Percentiles rank a stretch among this genome's conserved stretches.
phyloP scores from a whole-genome alignment of 2,888 invertebrate species.

The Gibbula magus region DNA sequence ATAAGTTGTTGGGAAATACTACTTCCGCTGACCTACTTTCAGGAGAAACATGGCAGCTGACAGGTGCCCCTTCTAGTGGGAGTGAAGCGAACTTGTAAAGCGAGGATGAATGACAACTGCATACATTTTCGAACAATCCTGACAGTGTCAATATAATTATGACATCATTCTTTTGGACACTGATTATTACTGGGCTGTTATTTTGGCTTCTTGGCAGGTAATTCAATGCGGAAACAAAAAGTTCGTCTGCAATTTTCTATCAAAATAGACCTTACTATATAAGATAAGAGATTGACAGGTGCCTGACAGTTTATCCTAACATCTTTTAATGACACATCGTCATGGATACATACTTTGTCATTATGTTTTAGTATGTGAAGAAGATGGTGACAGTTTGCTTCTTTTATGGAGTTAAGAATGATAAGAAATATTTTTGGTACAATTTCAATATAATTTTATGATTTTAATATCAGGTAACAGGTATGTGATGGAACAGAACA shows the following conservation, averaged over 20 bases:
- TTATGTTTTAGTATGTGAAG: no score
- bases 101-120: not conserved
- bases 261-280: not conserved
- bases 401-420: no score
- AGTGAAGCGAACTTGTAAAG: not conserved
- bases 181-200: constrained; percentile 53
- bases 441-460: no score
- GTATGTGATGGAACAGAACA: no score
- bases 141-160: constrained; percentile 32
- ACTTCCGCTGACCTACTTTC: not conserved
- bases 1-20: not conserved
- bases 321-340: no score
- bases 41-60: constrained; percentile 15
- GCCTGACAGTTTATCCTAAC: no score
- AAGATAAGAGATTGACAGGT: no score
- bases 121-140: not conserved
- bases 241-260: not conserved
- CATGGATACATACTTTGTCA: no score
- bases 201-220: constrained; percentile 65
- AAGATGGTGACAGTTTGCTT: no score
- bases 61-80: constrained; percentile 13
- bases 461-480: no score
- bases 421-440: no score
- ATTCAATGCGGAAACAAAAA: not conserved
- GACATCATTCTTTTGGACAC: constrained; percentile 59